Evolutionary conservation across 1,140 invertebrate species (phyloP), one percentile per base, ranked within the genome.

Genomic region (Leptinotarsa texana): DNA sequence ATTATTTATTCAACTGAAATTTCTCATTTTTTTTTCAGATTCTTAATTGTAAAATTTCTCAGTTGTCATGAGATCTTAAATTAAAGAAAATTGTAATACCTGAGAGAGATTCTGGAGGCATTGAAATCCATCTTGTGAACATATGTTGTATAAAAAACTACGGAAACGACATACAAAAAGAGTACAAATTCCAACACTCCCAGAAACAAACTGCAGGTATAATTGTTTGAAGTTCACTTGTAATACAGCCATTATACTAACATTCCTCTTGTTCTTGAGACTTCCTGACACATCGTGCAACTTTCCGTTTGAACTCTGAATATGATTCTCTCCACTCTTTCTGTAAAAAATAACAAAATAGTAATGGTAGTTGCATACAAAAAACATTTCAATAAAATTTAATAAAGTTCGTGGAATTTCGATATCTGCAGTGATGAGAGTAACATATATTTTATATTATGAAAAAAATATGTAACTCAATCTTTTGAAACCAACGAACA

Each of bases 301-400:
- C 97, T 91, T 97, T 97, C 87, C 95, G 91, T 90, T 98, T 99
- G 88, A 99, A 99, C 88, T 98, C 96, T 87, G 92, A 88, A 89
- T 96, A 97, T 84, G 95, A 95, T 90, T 99, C 97, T 88, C 97
- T 91, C 95, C 96, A 98, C 89, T 98, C 96, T 93, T 99, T 99
- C 94, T 96, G 88, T 76, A 92, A 92, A 85, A 81, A 85, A 85
- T 85, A 87, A 85, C 75, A 75, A 68, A 49, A 49, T 33, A 11
- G 33, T 8, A 49, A 22, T 33, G 6, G 33, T 33, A 33, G 27
- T 18, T 13, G 4, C 13, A 5, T 22, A 24, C 0, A 66, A 66
- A 33, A 66, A 24, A 15, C 63, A 18, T 62, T 62, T 22, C 13
- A 17, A 3, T 62, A 62, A 13, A 17, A 18, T 18, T 3, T 1